Percentiles rank a stretch among this genome's conserved stretches.
phyloP scores from a whole-genome alignment of 2,888 invertebrate genomes.

The Heliconius ismenius region DNA sequence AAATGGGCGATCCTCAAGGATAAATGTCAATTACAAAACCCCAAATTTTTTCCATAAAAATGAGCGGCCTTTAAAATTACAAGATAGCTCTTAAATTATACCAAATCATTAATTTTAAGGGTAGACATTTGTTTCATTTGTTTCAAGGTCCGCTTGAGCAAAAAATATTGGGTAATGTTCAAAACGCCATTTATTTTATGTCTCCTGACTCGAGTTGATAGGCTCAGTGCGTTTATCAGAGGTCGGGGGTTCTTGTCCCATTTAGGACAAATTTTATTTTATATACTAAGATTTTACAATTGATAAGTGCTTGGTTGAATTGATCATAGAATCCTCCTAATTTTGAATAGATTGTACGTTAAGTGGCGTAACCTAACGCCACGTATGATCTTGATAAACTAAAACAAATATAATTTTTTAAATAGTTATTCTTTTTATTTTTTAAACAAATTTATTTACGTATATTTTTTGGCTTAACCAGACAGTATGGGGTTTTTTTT shows the following conservation, averaged over 20 bases:
- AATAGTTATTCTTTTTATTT: too few relatives aligned
- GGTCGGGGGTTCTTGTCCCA: not conserved
- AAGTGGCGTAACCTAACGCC: too few relatives aligned
- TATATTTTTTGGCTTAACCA: too few relatives aligned
- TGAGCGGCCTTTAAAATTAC: conserved; percentile 24
- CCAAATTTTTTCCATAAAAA: conserved; percentile 23
- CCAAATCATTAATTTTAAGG: conserved; percentile 29
- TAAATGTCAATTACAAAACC: conserved; percentile 17
- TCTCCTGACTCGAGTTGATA: not conserved
- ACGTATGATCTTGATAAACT: too few relatives aligned
- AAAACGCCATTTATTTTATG: conserved; percentile 13
- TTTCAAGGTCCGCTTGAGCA: conserved; percentile 17
- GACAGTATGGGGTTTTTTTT: too few relatives aligned
- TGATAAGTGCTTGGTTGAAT: too few relatives aligned
- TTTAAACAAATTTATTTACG: too few relatives aligned
- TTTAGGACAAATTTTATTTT: not conserved
- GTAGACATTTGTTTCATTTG: conserved; percentile 30
- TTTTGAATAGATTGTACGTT: too few relatives aligned
- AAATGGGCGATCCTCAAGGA: not conserved
- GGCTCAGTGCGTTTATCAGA: not conserved
- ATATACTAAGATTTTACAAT: not conserved
- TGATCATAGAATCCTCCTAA: too few relatives aligned
- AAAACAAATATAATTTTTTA: too few relatives aligned
- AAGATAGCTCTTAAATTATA: conserved; percentile 30
- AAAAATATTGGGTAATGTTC: conserved; percentile 24